Conservation (phyloP, 2,888 invertebrate genomes). For the Idaea straminata region DNA sequence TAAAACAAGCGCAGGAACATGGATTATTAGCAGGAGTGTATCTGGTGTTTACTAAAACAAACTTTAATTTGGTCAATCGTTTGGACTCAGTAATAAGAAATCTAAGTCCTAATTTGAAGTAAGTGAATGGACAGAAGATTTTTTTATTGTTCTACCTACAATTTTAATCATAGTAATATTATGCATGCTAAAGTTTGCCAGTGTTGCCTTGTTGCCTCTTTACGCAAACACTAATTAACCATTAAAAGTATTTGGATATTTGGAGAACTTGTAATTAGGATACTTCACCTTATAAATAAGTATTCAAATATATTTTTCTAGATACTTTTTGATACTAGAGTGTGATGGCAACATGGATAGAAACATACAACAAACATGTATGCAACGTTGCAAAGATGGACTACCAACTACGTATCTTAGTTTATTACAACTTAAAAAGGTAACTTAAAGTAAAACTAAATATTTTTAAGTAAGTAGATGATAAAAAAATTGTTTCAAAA, state of each 20-base stretch:
- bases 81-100: constrained; percentile 11
- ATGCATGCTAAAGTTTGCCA: too few relatives aligned
- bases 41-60: constrained; percentile 6
- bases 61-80: constrained; percentile 7
- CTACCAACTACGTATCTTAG: constrained; percentile 16
- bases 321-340: background rate
- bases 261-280: too few relatives aligned
- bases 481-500: too few relatives aligned
- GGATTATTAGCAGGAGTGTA: constrained; percentile 18
- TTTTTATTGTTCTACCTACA: background rate
- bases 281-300: too few relatives aligned
- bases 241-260: too few relatives aligned
- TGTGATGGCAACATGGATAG: background rate
- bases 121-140: constrained; percentile 5
- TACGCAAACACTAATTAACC: too few relatives aligned
- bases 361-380: constrained; percentile 6
- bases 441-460: background rate
- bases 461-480: too few relatives aligned
- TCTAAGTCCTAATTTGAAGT: constrained; percentile 16
- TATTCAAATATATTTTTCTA: background rate
- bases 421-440: constrained; percentile 13
- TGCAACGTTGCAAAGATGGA: constrained; percentile 12
- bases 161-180: too few relatives aligned
- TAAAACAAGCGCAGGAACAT: constrained; percentile 8
- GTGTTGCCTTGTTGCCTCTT: too few relatives aligned